Conservation (phyloP, 2,113 vertebrate genomes). For the Uropsilus gracilis region DNA sequence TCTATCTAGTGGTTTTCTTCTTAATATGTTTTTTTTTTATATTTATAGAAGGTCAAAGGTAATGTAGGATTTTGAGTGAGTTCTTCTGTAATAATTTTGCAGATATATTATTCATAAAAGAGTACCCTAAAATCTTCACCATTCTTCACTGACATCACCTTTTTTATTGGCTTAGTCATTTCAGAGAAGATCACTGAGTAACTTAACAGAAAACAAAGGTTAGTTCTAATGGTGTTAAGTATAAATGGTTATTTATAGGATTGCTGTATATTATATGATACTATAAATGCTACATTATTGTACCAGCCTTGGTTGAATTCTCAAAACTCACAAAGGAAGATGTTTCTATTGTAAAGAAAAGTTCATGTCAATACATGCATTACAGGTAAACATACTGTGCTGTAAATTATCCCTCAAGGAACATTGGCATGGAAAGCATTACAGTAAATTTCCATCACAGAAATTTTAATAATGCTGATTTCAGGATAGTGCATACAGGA, state of each 20-base stretch:
- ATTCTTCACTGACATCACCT: not conserved
- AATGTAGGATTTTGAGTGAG: slow-evolving; percentile 2
- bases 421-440: not conserved
- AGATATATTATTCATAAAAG: slow-evolving; percentile 11
- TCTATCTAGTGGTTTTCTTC: not conserved
- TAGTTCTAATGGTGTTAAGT: slow-evolving; percentile 24
- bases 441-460: not conserved
- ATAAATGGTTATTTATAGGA: not conserved
- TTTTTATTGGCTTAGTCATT: slow-evolving; percentile 32
- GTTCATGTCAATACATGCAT: not conserved
- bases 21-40: not conserved
- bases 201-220: not conserved
- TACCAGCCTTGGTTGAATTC: slow-evolving; percentile 50
- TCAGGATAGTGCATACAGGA: not conserved
- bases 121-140: not conserved
- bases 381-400: not conserved
- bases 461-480: not conserved
- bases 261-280: not conserved
- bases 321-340: not conserved
- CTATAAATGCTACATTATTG: slow-evolving; percentile 20
- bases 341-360: slow-evolving; percentile 43
- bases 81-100: not conserved
- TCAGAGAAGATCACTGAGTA: slow-evolving; percentile 8
- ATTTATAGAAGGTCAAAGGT: not conserved
- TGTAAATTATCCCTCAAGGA: slow-evolving; percentile 37